Conservation (phyloP, 1,140 invertebrate species). For the Mamestra configurata region DNA sequence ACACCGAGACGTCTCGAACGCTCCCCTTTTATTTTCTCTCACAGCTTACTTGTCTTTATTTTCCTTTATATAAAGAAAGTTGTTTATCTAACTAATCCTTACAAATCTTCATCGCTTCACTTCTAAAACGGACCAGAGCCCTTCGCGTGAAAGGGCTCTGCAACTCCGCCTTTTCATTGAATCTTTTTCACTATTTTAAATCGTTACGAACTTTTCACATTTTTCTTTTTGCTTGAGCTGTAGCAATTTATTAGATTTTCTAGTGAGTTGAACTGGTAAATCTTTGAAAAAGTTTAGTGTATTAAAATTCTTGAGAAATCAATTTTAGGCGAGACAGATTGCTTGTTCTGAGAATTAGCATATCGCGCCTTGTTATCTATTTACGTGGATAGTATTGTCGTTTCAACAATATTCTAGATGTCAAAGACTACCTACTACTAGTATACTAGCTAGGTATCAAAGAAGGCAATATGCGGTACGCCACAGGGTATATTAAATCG, state of each 20-base stretch:
- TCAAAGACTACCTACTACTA: too few relatives aligned
- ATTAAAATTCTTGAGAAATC: conserved; percentile 20
- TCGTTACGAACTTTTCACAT: conserved; percentile 25
- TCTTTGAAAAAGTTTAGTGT: background rate
- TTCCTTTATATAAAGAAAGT: conserved; percentile 47
- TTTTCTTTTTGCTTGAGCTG: conserved; percentile 23
- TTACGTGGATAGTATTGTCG: background rate
- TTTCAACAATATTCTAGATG: too few relatives aligned
- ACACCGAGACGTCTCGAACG: conserved; percentile 26
- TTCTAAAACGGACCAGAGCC: conserved; percentile 26
- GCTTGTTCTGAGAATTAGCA: conserved; percentile 17
- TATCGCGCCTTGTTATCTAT: background rate
- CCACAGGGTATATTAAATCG: background rate
- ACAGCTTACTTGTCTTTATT: conserved; percentile 37
- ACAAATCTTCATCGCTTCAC: conserved; percentile 44
- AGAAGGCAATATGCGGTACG: background rate
- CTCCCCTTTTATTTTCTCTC: conserved; percentile 17
- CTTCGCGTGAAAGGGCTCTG: conserved; percentile 33
- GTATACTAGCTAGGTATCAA: conserved; percentile 5
- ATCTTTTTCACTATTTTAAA: conserved; percentile 34
- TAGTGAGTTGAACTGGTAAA: conserved; percentile 34
- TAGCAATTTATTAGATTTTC: conserved; percentile 37
- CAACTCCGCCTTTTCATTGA: conserved; percentile 32
- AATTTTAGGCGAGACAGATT: background rate
- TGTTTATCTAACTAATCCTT: conserved; percentile 51